Conservation (phyloP, 2,888 invertebrate species). For the Hydriomena furcata region DNA sequence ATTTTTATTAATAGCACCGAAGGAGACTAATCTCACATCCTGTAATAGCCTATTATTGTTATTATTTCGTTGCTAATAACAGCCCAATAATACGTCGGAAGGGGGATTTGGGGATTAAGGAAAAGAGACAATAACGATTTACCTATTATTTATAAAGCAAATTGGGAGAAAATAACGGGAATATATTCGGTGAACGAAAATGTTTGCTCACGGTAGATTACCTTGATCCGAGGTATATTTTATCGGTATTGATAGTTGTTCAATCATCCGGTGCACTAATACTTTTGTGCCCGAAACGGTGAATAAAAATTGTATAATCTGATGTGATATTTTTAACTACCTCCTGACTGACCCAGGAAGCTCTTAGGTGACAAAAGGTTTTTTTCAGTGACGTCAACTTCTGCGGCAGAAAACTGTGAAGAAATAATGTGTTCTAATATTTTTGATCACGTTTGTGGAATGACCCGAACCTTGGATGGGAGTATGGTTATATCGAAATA, state of each 20-base stretch:
- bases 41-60: conserved; percentile 33
- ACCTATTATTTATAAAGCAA: conserved; percentile 30
- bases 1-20: background rate
- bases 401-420: conserved; percentile 41
- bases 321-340: too few relatives aligned
- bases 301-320: too few relatives aligned
- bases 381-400: conserved; percentile 7
- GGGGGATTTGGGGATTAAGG: conserved; percentile 28
- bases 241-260: background rate
- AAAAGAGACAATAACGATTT: conserved; percentile 31
- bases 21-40: conserved; percentile 24
- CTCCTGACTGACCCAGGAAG: too few relatives aligned
- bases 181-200: conserved; percentile 16
- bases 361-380: too few relatives aligned
- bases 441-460: conserved; percentile 61
- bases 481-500: conserved; percentile 42
- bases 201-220: conserved; percentile 17
- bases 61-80: conserved; percentile 32
- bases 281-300: too few relatives aligned
- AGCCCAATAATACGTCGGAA: conserved; percentile 23
- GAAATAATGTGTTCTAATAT: conserved; percentile 56
- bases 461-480: conserved; percentile 37
- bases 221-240: conserved; percentile 11
- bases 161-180: conserved; percentile 22
- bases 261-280: too few relatives aligned